Conservation (phyloP, 1,140 invertebrate species). For the Linepithema humile region DNA sequence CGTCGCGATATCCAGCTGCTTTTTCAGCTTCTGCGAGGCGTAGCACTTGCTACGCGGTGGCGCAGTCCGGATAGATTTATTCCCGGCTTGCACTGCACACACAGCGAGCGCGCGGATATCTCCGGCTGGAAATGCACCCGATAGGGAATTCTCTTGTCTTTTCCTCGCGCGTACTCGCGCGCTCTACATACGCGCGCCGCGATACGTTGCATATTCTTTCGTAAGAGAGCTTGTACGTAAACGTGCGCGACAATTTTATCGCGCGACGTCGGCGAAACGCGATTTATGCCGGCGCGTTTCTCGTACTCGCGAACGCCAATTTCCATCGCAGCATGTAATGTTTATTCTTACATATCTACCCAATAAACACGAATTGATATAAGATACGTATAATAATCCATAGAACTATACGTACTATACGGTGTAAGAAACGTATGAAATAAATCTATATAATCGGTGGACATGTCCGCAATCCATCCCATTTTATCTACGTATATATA, state of each 20-base stretch:
- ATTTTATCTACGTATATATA: too few relatives aligned
- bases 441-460: too few relatives aligned
- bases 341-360: not conserved
- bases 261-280: slow-evolving; percentile 14
- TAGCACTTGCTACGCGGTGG: too few relatives aligned
- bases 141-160: slow-evolving; percentile 55
- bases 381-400: too few relatives aligned
- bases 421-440: too few relatives aligned
- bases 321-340: not conserved
- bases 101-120: slow-evolving; percentile 37
- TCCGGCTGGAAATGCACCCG: slow-evolving; percentile 38
- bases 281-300: not conserved
- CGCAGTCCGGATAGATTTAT: slow-evolving; percentile 62
- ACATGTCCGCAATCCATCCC: too few relatives aligned
- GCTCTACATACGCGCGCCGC: not conserved
- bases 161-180: too few relatives aligned
- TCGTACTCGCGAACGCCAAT: not conserved
- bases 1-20: slow-evolving; percentile 54
- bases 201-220: slow-evolving; percentile 14
- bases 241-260: slow-evolving; percentile 5
- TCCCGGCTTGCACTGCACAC: slow-evolving; percentile 45
- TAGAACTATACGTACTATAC: too few relatives aligned
- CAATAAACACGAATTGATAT: too few relatives aligned
- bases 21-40: slow-evolving; percentile 69
- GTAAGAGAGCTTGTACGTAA: not conserved